Percentiles rank a stretch among this genome's conserved stretches.
phyloP scores from a whole-genome alignment of 2,113 vertebrate species.

The Meles meles region DNA sequence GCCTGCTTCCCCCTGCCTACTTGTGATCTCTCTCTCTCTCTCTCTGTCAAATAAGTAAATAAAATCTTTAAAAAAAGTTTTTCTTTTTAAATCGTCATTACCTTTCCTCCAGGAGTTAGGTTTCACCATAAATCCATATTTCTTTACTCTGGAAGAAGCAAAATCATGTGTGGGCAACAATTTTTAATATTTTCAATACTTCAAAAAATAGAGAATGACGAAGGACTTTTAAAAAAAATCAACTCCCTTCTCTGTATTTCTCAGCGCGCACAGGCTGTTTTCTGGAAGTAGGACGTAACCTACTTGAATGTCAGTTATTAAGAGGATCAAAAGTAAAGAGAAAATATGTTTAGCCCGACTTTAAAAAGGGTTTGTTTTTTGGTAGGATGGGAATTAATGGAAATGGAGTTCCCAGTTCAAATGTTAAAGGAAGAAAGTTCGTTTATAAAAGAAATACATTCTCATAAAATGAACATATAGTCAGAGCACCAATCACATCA shows the following conservation, averaged over 20 bases:
- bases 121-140: background rate
- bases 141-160: background rate
- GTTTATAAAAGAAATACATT: background rate
- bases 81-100: background rate
- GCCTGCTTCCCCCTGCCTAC: no score
- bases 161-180: background rate
- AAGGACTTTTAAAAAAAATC: background rate
- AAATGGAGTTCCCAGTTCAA: background rate
- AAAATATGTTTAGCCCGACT: constrained; percentile 49
- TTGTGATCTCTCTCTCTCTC: no score
- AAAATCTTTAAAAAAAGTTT: background rate
- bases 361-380: constrained; percentile 43
- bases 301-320: constrained; percentile 57
- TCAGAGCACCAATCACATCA: background rate
- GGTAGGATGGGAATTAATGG: background rate
- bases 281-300: constrained; percentile 64
- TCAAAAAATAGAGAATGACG: constrained; percentile 5
- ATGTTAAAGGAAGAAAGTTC: background rate
- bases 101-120: background rate
- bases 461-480: background rate
- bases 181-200: background rate
- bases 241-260: background rate
- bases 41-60: no score
- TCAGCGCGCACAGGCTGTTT: background rate
- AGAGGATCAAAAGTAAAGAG: constrained; percentile 22